Evolutionary conservation across 2,888 invertebrate species (phyloP).

Genomic region (Macropis europaea): DNA sequence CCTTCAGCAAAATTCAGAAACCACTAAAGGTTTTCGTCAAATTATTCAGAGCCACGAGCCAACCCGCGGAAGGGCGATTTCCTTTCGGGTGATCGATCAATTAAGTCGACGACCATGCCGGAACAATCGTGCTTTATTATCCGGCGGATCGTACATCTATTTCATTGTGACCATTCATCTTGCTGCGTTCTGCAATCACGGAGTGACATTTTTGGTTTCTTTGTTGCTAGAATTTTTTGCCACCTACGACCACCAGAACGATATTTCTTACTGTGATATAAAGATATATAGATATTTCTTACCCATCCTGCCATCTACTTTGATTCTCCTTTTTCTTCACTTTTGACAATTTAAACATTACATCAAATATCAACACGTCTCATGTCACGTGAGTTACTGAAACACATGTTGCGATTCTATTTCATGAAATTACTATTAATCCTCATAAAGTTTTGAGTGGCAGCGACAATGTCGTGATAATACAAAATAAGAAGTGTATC

Average conservation of each 20-base stretch:
- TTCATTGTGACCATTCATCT: constrained; percentile 53
- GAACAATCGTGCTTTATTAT: constrained; percentile 68
- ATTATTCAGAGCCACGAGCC: constrained; percentile 55
- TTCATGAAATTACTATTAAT: too few species aligned
- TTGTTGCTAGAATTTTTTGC: background rate
- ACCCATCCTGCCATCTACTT: too few species aligned
- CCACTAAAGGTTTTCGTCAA: constrained; percentile 50
- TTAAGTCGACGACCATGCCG: constrained; percentile 53
- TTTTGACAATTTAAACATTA: too few species aligned
- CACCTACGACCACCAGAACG: background rate
- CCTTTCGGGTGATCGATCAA: constrained; percentile 62
- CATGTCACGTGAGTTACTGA: too few species aligned
- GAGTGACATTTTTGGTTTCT: constrained; percentile 24
- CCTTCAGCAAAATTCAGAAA: constrained; percentile 47
- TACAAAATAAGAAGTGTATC: too few species aligned
- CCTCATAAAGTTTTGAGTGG: too few species aligned
- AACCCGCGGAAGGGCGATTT: constrained; percentile 45
- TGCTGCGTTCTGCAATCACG: constrained; percentile 3
- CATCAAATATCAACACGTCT: too few species aligned
- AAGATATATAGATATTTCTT: too few species aligned
- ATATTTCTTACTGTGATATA: too few species aligned
- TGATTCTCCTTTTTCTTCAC: too few species aligned
- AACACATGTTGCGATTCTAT: too few species aligned
- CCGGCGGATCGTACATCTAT: constrained; percentile 53
- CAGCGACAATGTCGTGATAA: too few species aligned